These are phyloP conservation scores for Pentamera pediparva DNA, from an alignment of 53 echinoderm and acorn worm species.

Conservation along the genomic window DNA sequence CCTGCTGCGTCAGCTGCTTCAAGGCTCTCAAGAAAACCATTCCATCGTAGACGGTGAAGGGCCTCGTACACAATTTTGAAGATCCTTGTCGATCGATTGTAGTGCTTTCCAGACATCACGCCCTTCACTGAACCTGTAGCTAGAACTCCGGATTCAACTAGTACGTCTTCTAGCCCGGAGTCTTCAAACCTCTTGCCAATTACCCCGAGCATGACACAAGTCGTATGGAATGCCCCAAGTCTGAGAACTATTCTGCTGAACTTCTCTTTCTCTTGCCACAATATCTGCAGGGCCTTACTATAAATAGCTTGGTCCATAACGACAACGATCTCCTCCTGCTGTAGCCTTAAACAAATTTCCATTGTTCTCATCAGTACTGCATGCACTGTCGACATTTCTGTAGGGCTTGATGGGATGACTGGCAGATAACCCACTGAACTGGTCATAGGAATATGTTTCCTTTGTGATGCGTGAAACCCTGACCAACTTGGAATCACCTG, in stretches of 20 bases:
- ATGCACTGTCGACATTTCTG: slow-evolving; percentile 41
- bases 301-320: slow-evolving; percentile 61
- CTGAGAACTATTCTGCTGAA: slow-evolving; percentile 24
- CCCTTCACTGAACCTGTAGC: slow-evolving; percentile 47
- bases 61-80: slow-evolving; percentile 41
- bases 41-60: slow-evolving; percentile 50
- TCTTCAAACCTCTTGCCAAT: slow-evolving; percentile 57
- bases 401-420: slow-evolving; percentile 31
- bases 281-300: slow-evolving; percentile 32
- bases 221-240: background rate
- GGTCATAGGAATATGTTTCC: background rate
- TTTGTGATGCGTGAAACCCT: slow-evolving; percentile 33
- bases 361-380: slow-evolving; percentile 18
- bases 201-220: slow-evolving; percentile 35
- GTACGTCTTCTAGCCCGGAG: slow-evolving; percentile 48
- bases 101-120: slow-evolving; percentile 37
- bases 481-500: slow-evolving; percentile 33
- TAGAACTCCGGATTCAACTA: slow-evolving; percentile 44
- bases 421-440: slow-evolving; percentile 24
- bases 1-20: slow-evolving; percentile 7
- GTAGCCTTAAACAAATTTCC: slow-evolving; percentile 11
- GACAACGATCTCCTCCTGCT: slow-evolving; percentile 3
- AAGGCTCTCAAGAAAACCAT: slow-evolving; percentile 32
- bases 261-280: slow-evolving; percentile 34
- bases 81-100: slow-evolving; percentile 44